Evolutionary conservation across 2,113 vertebrate genomes (phyloP).

Genomic region (Amphiprion ocellaris): DNA sequence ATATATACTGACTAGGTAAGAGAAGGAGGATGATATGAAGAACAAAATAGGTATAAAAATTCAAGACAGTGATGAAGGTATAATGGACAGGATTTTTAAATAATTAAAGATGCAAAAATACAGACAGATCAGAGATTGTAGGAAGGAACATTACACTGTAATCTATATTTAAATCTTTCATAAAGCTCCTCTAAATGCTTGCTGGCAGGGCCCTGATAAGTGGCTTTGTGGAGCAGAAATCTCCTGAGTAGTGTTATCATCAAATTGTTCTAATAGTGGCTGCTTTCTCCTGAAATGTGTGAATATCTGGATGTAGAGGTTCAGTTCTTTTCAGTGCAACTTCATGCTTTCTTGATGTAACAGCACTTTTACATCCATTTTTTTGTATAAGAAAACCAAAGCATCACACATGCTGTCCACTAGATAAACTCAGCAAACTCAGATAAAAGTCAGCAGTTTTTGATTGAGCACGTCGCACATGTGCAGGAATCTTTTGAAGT

Average conservation of each 20-base stretch:
- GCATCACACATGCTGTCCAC: neutral
- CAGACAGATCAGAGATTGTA: slow-evolving; percentile 38
- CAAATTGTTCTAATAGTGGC: slow-evolving; percentile 71
- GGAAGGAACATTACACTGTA: slow-evolving; percentile 44
- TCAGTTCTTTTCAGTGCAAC: slow-evolving; percentile 31
- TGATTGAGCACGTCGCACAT: no score
- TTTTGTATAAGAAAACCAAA: neutral
- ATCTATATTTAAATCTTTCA: slow-evolving; percentile 75
- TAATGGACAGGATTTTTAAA: slow-evolving; percentile 29
- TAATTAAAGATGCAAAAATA: slow-evolving; percentile 51
- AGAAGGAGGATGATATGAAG: slow-evolving; percentile 38
- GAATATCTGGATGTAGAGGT: slow-evolving; percentile 37
- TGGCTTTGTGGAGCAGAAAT: slow-evolving; percentile 71
- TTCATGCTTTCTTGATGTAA: slow-evolving; percentile 22
- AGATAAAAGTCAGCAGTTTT: no score
- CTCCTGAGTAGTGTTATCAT: slow-evolving; percentile 67
- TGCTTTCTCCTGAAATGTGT: slow-evolving; percentile 54
- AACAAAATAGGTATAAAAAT: slow-evolving; percentile 33
- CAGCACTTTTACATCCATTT: slow-evolving; percentile 17
- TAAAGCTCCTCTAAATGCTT: slow-evolving; percentile 66
- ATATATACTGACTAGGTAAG: slow-evolving; percentile 34
- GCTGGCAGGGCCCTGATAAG: slow-evolving; percentile 74
- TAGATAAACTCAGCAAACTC: no score
- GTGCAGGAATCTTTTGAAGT: no score
- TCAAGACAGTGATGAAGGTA: slow-evolving; percentile 36